A percentile compares a stretch with the other conserved stretches of the same genome.
These are phyloP conservation scores for Zhuqinia jingwanae DNA, from an alignment of 2,888 invertebrate species.

Conservation along the genomic window DNA sequence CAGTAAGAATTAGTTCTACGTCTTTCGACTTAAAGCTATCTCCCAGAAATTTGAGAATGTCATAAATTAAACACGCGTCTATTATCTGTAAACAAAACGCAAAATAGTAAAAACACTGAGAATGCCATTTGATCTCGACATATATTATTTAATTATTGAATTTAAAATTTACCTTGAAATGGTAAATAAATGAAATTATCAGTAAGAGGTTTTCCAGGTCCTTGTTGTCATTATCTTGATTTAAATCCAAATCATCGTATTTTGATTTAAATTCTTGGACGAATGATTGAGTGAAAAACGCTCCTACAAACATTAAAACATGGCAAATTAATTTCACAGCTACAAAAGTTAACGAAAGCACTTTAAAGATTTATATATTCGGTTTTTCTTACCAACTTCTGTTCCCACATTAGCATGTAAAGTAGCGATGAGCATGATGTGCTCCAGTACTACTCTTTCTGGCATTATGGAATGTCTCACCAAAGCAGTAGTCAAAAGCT, in stretches of 20 bases:
- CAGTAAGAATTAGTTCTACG: constrained; percentile 90
- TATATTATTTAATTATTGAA: constrained; percentile 34
- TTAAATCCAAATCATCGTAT: constrained; percentile 80
- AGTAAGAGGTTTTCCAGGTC: constrained; percentile 90
- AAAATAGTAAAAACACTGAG: background rate
- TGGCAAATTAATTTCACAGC: background rate
- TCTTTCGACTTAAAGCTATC: constrained; percentile 88
- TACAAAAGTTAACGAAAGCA: too few relatives aligned
- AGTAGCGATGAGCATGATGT: constrained; percentile 90
- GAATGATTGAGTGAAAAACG: constrained; percentile 90
- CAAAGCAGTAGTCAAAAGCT: constrained; percentile 87
- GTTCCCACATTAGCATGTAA: constrained; percentile 94
- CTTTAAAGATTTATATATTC: too few relatives aligned
- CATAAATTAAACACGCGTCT: constrained; percentile 89
- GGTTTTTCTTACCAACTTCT: constrained; percentile 90
- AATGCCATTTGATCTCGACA: background rate
- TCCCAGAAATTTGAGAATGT: constrained; percentile 87
- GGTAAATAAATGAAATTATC: constrained; percentile 91
- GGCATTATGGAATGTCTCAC: constrained; percentile 85
- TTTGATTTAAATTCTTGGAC: constrained; percentile 81
- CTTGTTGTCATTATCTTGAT: constrained; percentile 86
- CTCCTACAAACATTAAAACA: constrained; percentile 82
- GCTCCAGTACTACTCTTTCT: constrained; percentile 90
- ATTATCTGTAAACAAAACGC: constrained; percentile 84
- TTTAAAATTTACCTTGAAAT: constrained; percentile 86